Base-by-base conservation (phyloP, 2,888 invertebrate species). In the Dioctria rufipes region DNA sequence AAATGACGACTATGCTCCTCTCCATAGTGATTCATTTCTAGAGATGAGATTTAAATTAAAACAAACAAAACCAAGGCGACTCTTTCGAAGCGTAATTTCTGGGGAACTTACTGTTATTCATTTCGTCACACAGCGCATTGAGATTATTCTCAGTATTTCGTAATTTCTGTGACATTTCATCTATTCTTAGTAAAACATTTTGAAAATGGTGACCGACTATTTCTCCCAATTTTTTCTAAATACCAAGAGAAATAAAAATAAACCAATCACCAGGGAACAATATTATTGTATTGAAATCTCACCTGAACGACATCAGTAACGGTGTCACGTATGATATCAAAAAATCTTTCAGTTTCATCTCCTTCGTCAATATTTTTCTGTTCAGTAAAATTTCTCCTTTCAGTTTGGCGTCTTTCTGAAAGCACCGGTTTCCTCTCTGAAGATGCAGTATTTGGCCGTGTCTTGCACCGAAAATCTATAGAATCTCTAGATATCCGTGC, bases 1-100 rank as follows among this genome's bases (percentile, higher is more conserved):
- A 89, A 88, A 43, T 89, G 88, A 2, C 87, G 86, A 0, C 86
- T 86, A 40, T 87, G 87, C 83, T 88, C 89, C 80, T 88, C 89
- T 5, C 89, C 88, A 65, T 88, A 88, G 43, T 87, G 87, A 3
- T 83, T 83, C 0, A 88, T 84, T 84, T 86, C 88, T 58, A 39
- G 40, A 25, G 65, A 49, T 77, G n/a, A 11, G 0, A 43, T 9
- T 40, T 61, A 39, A 9, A 8, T 49, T 3, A 39, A 78, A 39
- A 37, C 9, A 46, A 39, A 69, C 25, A 73, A 13, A 43, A 66
- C n/a, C 5, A 5, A 65, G 42, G 25, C 2, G 25, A 25, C 25
- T 25, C 25, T 1, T 25, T 25, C 25, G 25, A 25, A 25, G 25
- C 25, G 25, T 2, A 25, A 25, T 25, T 1, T 25, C 25, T 25